Evolutionary conservation across 2,113 vertebrate species (phyloP).

Genomic region (Micronycteris hirsuta): DNA sequence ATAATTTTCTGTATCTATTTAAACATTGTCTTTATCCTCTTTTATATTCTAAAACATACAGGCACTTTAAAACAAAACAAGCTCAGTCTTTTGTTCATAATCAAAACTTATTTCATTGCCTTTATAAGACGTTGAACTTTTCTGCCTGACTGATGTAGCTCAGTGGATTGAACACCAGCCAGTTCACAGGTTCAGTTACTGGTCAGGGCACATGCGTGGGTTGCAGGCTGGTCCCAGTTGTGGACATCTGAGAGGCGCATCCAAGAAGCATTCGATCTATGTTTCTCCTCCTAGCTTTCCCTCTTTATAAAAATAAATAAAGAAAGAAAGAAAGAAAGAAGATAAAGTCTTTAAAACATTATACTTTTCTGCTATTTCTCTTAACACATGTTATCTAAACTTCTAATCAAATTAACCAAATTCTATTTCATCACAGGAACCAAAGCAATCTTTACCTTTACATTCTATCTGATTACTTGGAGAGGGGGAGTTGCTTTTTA

Average conservation of each 20-base stretch:
- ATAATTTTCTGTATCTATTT: background rate
- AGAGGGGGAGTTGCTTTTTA: background rate
- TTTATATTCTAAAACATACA: background rate
- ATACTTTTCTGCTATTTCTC: background rate
- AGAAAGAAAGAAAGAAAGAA: no score
- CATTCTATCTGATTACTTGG: background rate
- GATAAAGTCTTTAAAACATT: background rate
- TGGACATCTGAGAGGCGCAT: no score
- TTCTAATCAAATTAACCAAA: background rate
- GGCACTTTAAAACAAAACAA: background rate
- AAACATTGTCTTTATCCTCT: background rate
- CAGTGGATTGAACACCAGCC: no score
- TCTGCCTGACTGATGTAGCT: background rate
- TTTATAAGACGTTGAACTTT: background rate
- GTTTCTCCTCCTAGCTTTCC: no score
- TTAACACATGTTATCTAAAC: no score
- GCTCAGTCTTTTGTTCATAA: background rate
- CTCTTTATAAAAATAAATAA: no score
- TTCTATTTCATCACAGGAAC: background rate
- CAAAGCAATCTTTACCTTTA: background rate
- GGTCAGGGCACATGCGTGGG: no score
- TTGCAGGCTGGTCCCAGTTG: no score
- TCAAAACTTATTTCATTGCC: background rate
- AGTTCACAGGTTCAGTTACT: no score
- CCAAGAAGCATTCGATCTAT: no score